Evolutionary conservation across 1,140 invertebrate species (phyloP), one percentile per base, ranked within the genome.

Genomic region (Drosophila funebris): DNA sequence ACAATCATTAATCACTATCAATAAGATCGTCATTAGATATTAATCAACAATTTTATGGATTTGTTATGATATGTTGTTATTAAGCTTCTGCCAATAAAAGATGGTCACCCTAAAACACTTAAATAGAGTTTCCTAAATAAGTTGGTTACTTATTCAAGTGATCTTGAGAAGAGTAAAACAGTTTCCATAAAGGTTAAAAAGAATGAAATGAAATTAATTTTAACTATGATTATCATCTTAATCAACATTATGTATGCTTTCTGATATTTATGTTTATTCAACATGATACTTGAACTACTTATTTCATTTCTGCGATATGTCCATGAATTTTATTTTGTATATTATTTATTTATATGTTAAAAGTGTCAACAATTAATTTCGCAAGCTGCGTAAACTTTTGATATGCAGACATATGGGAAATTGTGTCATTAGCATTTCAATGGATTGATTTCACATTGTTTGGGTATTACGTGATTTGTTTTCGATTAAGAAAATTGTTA

Each of bases 391-490:
- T 61, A 37, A 76, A 64, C 73, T 68, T 81, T 78, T 64, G 54
- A 80, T 52, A 56, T 43, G 39, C 22, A 46, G 13, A 18, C 39
- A 11, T 63, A 64, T 52, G 13, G 46, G 41, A 71, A 85, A 87
- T 67, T 58, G 52, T 73, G 44, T 77, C 57, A 72, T 64, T 74
- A 66, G 31, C 68, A 87, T 81, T 74, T 76, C 54, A 71, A 81
- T 77, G 57, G 41, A 61, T 79, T 52, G 33, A 68, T 68, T 68
- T 41, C 5, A 52, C 4, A 14, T 31, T 31, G 14, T 71, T 46
- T 50, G 31, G 24, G 1, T 50, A 62, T 80, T 80, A 84, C 76
- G 80, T 84, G 80, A 79, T 60, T 60, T 80, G 52, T 77, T 46
- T 71, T 67, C 50, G 62, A 41, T 73, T 63, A 50, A 24, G 50